Conservation (phyloP, 2,888 invertebrate genomes). For the Papilio gigon region DNA sequence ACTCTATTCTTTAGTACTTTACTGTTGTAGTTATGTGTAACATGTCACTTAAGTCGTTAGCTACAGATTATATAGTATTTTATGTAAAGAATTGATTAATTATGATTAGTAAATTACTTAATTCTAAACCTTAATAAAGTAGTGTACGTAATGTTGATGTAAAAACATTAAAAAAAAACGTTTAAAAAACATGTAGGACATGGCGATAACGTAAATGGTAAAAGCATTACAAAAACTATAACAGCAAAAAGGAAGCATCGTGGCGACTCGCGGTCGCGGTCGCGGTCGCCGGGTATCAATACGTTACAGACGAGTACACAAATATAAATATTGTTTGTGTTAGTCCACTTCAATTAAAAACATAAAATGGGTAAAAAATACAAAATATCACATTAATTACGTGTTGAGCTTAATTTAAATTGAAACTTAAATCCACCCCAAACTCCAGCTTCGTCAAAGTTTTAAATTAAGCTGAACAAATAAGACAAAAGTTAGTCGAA, state of each 20-base stretch:
- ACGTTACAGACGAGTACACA: conserved; percentile 61
- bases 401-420: conserved; percentile 82
- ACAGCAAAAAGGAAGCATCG: conserved; percentile 78
- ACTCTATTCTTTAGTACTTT: conserved; percentile 42
- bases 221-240: conserved; percentile 71
- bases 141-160: conserved; percentile 74
- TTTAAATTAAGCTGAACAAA: conserved; percentile 82
- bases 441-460: conserved; percentile 53
- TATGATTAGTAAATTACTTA: conserved; percentile 67
- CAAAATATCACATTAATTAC: conserved; percentile 82
- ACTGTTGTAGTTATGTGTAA: conserved; percentile 58
- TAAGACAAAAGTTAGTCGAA: conserved; percentile 59
- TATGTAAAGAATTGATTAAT: conserved; percentile 73
- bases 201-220: conserved; percentile 71
- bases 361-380: conserved; percentile 76
- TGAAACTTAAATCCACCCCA: conserved; percentile 59
- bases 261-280: conserved; percentile 58
- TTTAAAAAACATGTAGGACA: conserved; percentile 58
- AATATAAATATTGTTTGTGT: conserved; percentile 68
- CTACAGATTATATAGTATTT: conserved; percentile 76
- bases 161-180: conserved; percentile 64
- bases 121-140: conserved; percentile 67
- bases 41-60: conserved; percentile 59
- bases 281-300: conserved; percentile 57
- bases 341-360: conserved; percentile 64